Evolutionary conservation across 2,888 invertebrate species (phyloP).

Genomic region (Cheilosia pagana): DNA sequence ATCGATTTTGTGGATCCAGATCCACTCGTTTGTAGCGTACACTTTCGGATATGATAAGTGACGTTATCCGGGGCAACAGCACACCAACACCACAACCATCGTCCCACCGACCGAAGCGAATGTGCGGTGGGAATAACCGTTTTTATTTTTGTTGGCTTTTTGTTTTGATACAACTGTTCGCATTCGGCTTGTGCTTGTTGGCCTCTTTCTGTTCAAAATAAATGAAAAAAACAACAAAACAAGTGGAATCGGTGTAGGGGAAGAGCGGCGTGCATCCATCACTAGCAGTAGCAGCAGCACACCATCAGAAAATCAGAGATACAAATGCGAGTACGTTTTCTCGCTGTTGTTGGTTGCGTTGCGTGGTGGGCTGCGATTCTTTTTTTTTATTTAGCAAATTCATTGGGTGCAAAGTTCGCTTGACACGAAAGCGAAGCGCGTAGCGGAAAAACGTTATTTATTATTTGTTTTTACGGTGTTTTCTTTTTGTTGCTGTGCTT

Average conservation of each 20-base stretch:
- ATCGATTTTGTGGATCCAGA: slow-evolving; percentile 16
- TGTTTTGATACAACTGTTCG: slow-evolving; percentile 74
- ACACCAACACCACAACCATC: not conserved
- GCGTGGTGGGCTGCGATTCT: slow-evolving; percentile 4
- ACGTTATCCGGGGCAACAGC: slow-evolving; percentile 31
- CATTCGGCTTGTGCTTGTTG: slow-evolving; percentile 51
- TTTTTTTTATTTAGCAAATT: slow-evolving; percentile 52
- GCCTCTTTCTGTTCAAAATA: slow-evolving; percentile 48
- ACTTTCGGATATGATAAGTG: slow-evolving; percentile 24
- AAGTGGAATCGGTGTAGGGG: not conserved
- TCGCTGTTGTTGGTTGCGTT: slow-evolving; percentile 15
- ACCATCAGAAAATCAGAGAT: slow-evolving; percentile 20
- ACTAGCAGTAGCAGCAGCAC: not conserved
- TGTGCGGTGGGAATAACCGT: slow-evolving; percentile 39
- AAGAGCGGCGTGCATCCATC: slow-evolving; percentile 17
- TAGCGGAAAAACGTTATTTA: slow-evolving; percentile 65
- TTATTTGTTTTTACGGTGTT: slow-evolving; percentile 44
- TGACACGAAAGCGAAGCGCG: slow-evolving; percentile 55
- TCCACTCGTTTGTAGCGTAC: not conserved
- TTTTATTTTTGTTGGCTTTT: slow-evolving; percentile 71
- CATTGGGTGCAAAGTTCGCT: slow-evolving; percentile 68
- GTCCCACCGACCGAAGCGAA: not conserved
- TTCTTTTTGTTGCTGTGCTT: slow-evolving; percentile 9
- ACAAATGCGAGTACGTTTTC: slow-evolving; percentile 40
- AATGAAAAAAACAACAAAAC: slow-evolving; percentile 20